Base-by-base conservation (phyloP, 2,888 invertebrate genomes). In the Drosophila melanosoma region DNA sequence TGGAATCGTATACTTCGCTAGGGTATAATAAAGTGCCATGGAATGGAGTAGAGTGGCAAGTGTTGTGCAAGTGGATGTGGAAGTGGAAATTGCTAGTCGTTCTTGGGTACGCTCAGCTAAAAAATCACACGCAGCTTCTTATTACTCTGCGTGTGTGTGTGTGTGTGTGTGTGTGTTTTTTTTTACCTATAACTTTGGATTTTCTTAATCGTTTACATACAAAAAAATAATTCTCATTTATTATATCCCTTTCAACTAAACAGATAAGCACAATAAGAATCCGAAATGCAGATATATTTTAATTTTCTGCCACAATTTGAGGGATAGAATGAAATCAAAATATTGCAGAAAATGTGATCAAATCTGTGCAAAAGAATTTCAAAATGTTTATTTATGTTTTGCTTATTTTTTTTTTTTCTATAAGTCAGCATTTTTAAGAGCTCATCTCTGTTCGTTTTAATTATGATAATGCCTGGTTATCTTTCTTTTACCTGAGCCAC, bases 41-140 rank as follows among this genome's bases (percentile, higher is more conserved):
- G 45, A 17, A 40, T 56, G 54, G 42, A 38, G 60, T 57, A 48
- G 63, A 62, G 59, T 67, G 73, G 69, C 69, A 52, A 53, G 52
- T 53, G 75, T 52, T 63, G 60, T 75, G 65, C 75, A 78, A 70
- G 77, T 78, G 79, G 71, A 71, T 78, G 78, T 79, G 79, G 78
- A 79, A 79, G 80, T 76, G 80, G 78, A 79, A 79, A 79, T 79
- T 79, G 66, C 78, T 51, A 38, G 71, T 71, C 69, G 69, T 73
- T 76, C 35, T 60, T 56, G 32, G 15, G n/a, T 51, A 71, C 59
- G 63, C 68, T 65, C 54, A 68, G 53, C 67, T 69, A 51, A 57
- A 51, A 57, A 79, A 75, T 65, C 71, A 79, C 79, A 79, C 71
- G 68, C 79, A 78, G 52, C 64, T 33, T 62, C 58, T 26, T 38